A percentile compares a stretch with the other conserved stretches of the same genome.
Conservation (phyloP, 2,888 invertebrate species). For the Onthophagus sagittarius region DNA sequence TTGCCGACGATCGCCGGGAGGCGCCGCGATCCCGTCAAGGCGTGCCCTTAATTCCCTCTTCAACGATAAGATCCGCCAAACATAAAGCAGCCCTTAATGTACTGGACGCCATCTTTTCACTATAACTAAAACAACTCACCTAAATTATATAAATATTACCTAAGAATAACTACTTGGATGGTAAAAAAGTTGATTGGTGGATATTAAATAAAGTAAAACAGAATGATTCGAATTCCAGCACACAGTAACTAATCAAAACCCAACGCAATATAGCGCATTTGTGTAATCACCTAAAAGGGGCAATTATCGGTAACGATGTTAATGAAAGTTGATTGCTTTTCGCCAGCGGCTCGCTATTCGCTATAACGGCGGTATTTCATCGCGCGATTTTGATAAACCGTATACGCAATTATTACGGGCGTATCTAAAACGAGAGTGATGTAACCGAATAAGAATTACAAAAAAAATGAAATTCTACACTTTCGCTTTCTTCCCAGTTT, state of each 20-base stretch:
- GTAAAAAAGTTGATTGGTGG: too few species aligned
- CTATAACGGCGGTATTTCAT: not conserved
- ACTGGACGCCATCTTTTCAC: slow-evolving; percentile 42
- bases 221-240: not conserved
- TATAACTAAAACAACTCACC: too few species aligned
- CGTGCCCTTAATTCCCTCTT: slow-evolving; percentile 20
- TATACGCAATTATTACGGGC: not conserved
- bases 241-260: not conserved
- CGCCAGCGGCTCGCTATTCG: not conserved
- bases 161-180: too few species aligned
- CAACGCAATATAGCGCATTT: not conserved
- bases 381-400: not conserved
- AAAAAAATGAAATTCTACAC: too few species aligned
- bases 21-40: slow-evolving; percentile 16
- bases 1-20: not conserved
- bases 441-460: not conserved
- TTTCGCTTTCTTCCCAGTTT: too few species aligned
- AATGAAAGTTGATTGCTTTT: not conserved
- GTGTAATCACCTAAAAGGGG: not conserved
- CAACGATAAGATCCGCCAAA: slow-evolving; percentile 29
- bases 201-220: not conserved
- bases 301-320: not conserved
- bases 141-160: too few species aligned
- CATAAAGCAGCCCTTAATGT: slow-evolving; percentile 43
- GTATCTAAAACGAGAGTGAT: not conserved